phyloP scores from a whole-genome alignment of 2,113 vertebrate genomes.

The Lamprologus lemairii region DNA sequence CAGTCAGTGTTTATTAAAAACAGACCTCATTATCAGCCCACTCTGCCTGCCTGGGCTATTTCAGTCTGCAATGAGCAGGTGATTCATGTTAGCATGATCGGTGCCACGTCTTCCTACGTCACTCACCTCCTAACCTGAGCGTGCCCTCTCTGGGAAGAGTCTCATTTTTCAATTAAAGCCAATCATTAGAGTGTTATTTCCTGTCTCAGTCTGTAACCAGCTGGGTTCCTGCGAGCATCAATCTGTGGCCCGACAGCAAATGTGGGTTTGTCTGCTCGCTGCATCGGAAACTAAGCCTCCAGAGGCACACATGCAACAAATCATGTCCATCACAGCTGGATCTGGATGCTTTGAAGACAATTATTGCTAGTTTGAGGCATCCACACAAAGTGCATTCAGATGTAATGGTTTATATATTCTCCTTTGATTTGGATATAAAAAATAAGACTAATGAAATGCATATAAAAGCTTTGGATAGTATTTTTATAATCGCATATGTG shows the following conservation, averaged over 20 bases:
- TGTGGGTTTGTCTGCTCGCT: not conserved
- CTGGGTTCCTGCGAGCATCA: not conserved
- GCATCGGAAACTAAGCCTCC: not conserved
- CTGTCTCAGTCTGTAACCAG: not conserved
- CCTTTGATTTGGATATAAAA: not conserved
- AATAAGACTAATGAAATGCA: not conserved
- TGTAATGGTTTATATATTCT: not conserved
- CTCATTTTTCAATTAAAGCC: conserved; percentile 17
- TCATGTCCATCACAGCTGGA: not conserved
- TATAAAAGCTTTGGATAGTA: not conserved
- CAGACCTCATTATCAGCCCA: conserved; percentile 25
- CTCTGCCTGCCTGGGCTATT: not conserved
- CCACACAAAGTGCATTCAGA: not conserved
- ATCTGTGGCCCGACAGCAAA: not conserved
- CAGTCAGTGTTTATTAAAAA: conserved; percentile 38
- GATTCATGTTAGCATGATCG: not conserved
- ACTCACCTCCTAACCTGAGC: not conserved
- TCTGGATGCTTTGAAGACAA: not conserved
- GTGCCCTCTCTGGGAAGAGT: not conserved
- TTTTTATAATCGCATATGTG: not conserved
- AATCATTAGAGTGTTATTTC: conserved; percentile 18
- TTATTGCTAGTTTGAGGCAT: not conserved
- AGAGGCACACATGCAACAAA: not conserved
- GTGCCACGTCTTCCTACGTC: not conserved
- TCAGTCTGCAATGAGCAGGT: not conserved